phyloP scores from a whole-genome alignment of 2,888 invertebrate species.

The Gisinianus flammeolus region DNA sequence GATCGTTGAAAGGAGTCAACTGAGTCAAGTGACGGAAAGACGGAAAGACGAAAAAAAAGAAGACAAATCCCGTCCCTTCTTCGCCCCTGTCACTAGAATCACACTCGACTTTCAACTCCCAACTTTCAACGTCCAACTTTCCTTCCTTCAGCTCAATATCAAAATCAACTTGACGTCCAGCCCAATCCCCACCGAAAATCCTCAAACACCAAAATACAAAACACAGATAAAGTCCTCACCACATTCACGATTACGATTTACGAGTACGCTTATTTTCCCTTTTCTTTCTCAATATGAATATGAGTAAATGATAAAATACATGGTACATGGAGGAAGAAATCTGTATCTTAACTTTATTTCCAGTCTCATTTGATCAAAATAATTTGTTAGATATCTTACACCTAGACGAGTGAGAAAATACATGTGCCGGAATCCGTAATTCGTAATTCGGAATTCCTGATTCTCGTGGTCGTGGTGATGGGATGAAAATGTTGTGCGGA shows the following conservation, averaged over 20 bases:
- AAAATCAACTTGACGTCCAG: conserved; percentile 1
- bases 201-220: neutral
- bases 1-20: neutral
- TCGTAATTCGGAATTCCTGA: too few species aligned
- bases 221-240: neutral
- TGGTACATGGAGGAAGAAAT: too few species aligned
- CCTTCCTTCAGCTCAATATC: neutral
- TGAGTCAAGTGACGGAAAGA: neutral
- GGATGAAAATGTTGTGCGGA: too few species aligned
- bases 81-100: too few species aligned
- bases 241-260: neutral
- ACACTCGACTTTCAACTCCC: too few species aligned
- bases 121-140: neutral
- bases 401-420: too few species aligned
- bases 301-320: too few species aligned
- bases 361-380: too few species aligned
- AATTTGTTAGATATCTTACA: too few species aligned
- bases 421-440: too few species aligned
- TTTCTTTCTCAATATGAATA: neutral
- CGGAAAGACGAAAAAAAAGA: conserved; percentile 4
- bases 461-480: too few species aligned
- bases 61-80: conserved; percentile 23
- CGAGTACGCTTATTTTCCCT: neutral
- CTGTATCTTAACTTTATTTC: too few species aligned
- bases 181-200: neutral